Evolutionary conservation across 2,797 vertebrate species (phyloP).

Genomic region (Tokudaia tokunoshimensis): DNA sequence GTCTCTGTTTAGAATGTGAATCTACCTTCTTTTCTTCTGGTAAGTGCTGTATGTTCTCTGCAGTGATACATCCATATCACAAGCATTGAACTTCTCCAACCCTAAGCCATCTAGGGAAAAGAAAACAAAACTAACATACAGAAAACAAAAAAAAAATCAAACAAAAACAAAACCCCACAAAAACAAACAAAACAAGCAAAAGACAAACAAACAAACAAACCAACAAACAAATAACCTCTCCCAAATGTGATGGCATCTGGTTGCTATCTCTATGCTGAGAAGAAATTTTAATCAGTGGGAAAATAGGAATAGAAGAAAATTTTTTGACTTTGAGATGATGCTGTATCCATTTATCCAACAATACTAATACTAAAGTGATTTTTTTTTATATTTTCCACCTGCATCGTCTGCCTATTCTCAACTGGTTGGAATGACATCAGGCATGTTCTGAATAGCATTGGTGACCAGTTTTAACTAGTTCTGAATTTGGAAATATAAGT

Average conservation of each 20-base stretch:
- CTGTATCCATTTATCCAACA: background rate
- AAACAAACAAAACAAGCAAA: too few species aligned
- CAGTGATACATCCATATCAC: background rate
- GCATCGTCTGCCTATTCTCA: background rate
- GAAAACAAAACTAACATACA: background rate
- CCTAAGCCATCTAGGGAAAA: background rate
- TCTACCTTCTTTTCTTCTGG: background rate
- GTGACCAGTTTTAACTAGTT: background rate
- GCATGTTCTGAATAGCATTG: too few species aligned
- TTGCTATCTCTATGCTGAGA: background rate
- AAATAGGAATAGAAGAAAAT: background rate
- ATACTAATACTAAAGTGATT: background rate
- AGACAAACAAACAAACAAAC: too few species aligned
- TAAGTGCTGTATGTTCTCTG: background rate
- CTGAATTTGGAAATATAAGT: background rate
- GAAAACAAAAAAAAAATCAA: background rate
- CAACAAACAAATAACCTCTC: too few species aligned
- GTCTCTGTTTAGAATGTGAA: too few species aligned
- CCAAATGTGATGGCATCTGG: background rate
- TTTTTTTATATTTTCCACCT: background rate
- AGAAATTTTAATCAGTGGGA: constrained; percentile 19
- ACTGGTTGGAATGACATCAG: background rate
- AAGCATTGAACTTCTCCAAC: background rate
- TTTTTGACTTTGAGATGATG: background rate
- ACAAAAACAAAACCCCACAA: background rate